Evolutionary conservation across 2,113 vertebrate species (phyloP).

Genomic region (Micromys minutus): DNA sequence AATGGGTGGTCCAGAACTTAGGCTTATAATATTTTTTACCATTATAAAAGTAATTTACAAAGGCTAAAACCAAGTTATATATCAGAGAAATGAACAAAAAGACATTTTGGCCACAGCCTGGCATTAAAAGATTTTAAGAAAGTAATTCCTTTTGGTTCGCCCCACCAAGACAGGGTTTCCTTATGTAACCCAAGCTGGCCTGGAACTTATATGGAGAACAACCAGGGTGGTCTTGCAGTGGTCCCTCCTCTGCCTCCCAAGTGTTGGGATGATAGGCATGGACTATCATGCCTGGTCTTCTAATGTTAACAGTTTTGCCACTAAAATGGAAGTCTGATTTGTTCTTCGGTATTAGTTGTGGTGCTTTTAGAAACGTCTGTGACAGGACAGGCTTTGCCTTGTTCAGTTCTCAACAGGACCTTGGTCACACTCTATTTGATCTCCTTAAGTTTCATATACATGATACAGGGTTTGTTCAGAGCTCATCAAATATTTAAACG

Average conservation of each 20-base stretch:
- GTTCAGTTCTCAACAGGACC: slow-evolving; percentile 43
- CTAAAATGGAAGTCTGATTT: slow-evolving; percentile 58
- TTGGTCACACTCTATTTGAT: slow-evolving; percentile 34
- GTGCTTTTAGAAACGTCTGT: slow-evolving; percentile 47
- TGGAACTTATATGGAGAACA: neutral
- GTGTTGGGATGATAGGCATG: neutral
- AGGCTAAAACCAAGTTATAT: slow-evolving; percentile 63
- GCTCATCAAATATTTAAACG: slow-evolving; percentile 48
- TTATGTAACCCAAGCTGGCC: neutral
- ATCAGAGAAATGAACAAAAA: slow-evolving; percentile 59
- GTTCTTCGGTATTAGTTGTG: neutral
- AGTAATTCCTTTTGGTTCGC: neutral
- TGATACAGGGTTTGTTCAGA: slow-evolving; percentile 50
- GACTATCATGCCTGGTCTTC: neutral
- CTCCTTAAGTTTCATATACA: slow-evolving; percentile 58
- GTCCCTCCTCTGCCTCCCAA: neutral
- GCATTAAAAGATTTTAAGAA: slow-evolving; percentile 55
- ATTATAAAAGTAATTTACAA: slow-evolving; percentile 61
- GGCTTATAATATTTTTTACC: slow-evolving; percentile 15
- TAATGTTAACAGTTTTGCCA: slow-evolving; percentile 29
- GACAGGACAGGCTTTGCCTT: slow-evolving; percentile 29
- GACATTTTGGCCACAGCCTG: slow-evolving; percentile 38
- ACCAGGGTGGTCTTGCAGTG: neutral
- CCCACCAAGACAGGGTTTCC: neutral
- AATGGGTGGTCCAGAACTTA: slow-evolving; percentile 8